A percentile compares a stretch with the other conserved stretches of the same genome.
Conservation (phyloP, 2,113 vertebrate genomes). For the Ceyx cyanopectus region DNA sequence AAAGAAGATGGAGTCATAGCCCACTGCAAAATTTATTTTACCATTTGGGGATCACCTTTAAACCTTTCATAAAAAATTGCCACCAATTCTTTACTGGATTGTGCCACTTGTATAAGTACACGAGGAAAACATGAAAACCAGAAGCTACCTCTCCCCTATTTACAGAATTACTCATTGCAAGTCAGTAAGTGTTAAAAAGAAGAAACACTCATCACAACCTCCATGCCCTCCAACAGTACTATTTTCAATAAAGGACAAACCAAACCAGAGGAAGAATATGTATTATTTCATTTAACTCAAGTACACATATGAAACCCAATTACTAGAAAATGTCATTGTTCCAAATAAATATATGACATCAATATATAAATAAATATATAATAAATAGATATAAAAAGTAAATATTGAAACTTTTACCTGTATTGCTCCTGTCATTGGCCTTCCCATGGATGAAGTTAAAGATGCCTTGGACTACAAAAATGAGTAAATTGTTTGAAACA, state of each 20-base stretch:
- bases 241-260: background rate
- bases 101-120: too few relatives aligned
- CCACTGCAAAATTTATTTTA: too few relatives aligned
- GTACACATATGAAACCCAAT: background rate
- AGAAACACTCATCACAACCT: background rate
- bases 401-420: conserved; percentile 82
- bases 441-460: conserved; percentile 88
- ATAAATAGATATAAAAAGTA: background rate
- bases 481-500: conserved; percentile 41
- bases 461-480: conserved; percentile 83
- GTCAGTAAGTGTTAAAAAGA: too few relatives aligned
- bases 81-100: too few relatives aligned
- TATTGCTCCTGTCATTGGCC: conserved; percentile 89
- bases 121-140: too few relatives aligned
- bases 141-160: too few relatives aligned
- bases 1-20: background rate
- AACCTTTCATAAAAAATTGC: too few relatives aligned
- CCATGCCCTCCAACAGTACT: background rate
- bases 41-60: too few relatives aligned
- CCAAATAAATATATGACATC: background rate
- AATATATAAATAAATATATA: too few relatives aligned
- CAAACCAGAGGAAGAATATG: background rate
- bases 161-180: too few relatives aligned
- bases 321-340: background rate
- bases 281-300: background rate